A percentile compares a stretch with the other conserved stretches of the same genome.
Evolutionary conservation across 1,140 invertebrate species (phyloP).

Genomic region (Grapholita molesta): DNA sequence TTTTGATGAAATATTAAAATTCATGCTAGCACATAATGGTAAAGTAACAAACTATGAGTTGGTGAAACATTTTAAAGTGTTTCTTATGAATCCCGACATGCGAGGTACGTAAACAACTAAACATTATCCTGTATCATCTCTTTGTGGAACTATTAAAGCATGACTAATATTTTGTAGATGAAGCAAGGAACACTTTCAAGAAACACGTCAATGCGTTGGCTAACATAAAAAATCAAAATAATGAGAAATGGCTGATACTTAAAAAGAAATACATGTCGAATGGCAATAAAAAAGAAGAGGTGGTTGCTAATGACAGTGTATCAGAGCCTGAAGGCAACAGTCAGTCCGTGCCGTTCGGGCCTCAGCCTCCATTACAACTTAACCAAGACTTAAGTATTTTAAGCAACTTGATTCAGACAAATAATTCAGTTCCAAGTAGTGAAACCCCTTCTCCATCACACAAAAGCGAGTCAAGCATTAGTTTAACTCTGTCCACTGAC

Average conservation of each 20-base stretch:
- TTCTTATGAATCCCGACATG: constrained; percentile 87
- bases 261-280: constrained; percentile 83
- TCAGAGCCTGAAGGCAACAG: constrained; percentile 51
- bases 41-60: constrained; percentile 92
- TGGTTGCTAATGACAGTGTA: constrained; percentile 30
- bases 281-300: constrained; percentile 47
- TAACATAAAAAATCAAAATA: constrained; percentile 88
- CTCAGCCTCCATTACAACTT: constrained; percentile 80
- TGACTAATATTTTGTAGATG: constrained; percentile 80
- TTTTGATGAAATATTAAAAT: constrained; percentile 89
- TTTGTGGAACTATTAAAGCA: background rate
- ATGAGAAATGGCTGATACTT: constrained; percentile 90
- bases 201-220: constrained; percentile 94
- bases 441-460: constrained; percentile 26
- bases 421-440: constrained; percentile 7
- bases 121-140: background rate
- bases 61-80: constrained; percentile 92
- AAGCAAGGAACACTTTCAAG: constrained; percentile 92
- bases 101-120: constrained; percentile 81
- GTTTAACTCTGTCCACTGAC: constrained; percentile 23
- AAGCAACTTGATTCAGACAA: constrained; percentile 50
- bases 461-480: constrained; percentile 47
- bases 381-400: constrained; percentile 66
- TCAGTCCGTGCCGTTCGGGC: constrained; percentile 79
- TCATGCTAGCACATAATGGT: constrained; percentile 89